These are phyloP conservation scores for Aviceda subcristata DNA, from an alignment of 2,113 vertebrate species.

Conservation along the genomic window DNA sequence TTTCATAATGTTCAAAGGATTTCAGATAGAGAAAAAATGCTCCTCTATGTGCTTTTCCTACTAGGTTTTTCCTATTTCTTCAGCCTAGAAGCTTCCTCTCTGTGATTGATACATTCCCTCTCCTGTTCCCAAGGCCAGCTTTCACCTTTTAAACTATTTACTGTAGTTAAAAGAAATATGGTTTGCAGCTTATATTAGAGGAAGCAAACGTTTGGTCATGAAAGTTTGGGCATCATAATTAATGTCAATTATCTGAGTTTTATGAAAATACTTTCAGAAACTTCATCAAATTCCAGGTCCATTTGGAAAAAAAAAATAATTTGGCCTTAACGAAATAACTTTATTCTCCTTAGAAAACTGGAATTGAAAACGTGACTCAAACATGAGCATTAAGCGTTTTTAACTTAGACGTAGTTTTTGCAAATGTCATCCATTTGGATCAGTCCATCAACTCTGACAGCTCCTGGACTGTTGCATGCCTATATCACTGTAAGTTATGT, in stretches of 20 bases:
- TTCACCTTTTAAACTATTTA: constrained; percentile 30
- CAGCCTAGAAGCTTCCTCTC: constrained; percentile 19
- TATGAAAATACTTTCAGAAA: constrained; percentile 34
- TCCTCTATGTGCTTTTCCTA: constrained; percentile 32
- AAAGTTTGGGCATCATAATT: constrained; percentile 10
- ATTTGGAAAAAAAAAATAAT: background rate
- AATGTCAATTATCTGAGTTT: background rate
- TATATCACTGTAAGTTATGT: background rate
- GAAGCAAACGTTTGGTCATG: background rate
- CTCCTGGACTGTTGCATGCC: background rate
- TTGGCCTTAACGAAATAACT: background rate
- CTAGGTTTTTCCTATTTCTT: constrained; percentile 33
- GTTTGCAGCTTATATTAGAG: background rate
- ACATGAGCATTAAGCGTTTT: background rate
- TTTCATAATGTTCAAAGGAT: constrained; percentile 42
- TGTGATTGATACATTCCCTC: constrained; percentile 35
- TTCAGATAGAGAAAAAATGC: constrained; percentile 43
- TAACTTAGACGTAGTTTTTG: background rate
- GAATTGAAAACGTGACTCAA: constrained; percentile 1
- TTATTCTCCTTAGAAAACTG: constrained; percentile 34
- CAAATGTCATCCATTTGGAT: constrained; percentile 40
- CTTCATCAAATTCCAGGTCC: background rate
- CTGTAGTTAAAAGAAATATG: background rate
- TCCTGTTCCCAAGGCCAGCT: background rate
- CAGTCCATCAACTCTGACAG: constrained; percentile 71